A percentile compares a stretch with the other conserved stretches of the same genome.
These are phyloP conservation scores for Sarotherodon lohbergeri DNA, from an alignment of 2,113 vertebrate genomes.

Conservation along the genomic window DNA sequence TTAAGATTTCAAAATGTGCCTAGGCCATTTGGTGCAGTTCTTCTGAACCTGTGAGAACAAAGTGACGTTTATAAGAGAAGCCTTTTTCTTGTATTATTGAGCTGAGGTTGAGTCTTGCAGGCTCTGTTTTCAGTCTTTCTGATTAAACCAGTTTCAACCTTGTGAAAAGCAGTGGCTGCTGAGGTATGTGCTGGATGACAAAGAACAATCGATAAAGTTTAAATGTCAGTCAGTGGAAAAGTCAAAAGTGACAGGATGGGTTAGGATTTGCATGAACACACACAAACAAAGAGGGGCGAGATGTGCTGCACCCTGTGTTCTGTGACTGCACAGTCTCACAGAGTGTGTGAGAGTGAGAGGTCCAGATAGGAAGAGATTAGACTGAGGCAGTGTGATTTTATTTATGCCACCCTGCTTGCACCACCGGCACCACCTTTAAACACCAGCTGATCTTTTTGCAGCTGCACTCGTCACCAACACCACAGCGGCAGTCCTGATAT, in stretches of 20 bases:
- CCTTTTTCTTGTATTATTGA: background rate
- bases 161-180: background rate
- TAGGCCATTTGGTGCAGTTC: background rate
- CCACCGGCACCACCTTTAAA: conserved; percentile 49
- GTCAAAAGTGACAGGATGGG: background rate
- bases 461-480: background rate
- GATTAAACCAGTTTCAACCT: background rate
- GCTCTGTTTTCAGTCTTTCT: background rate
- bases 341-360: background rate
- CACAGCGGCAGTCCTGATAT: background rate
- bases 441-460: background rate
- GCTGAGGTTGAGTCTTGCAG: background rate
- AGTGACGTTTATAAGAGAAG: background rate
- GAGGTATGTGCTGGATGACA: background rate
- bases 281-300: background rate
- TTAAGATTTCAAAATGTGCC: rapidly evolving
- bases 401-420: conserved; percentile 36
- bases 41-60: background rate
- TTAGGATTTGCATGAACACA: background rate
- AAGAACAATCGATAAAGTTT: background rate
- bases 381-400: background rate
- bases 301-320: background rate
- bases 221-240: background rate
- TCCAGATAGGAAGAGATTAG: conserved; percentile 13
- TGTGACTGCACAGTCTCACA: background rate